Evolutionary conservation across 2,888 invertebrate species (phyloP).

Genomic region (Spisula solida): DNA sequence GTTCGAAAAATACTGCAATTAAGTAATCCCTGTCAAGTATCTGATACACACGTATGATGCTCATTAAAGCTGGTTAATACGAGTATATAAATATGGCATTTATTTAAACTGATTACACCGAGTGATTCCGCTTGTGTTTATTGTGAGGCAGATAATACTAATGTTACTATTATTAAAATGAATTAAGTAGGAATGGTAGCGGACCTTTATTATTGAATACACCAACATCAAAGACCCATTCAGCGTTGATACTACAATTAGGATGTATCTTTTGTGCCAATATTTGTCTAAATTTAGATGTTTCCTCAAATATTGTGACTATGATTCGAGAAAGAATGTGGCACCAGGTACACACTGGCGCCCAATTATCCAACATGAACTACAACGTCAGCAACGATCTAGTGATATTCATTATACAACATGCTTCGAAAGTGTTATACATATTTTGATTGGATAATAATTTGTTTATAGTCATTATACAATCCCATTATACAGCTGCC

Average conservation of each 20-base stretch:
- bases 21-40: neutral
- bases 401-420: neutral
- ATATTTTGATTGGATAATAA: neutral
- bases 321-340: neutral
- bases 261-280: neutral
- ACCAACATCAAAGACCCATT: neutral
- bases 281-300: neutral
- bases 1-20: no score
- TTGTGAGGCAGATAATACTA: neutral
- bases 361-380: neutral
- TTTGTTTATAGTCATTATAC: neutral
- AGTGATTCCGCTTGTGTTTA: neutral
- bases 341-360: neutral
- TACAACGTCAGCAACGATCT: neutral
- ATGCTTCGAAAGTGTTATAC: neutral
- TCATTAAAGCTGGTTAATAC: neutral
- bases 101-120: neutral
- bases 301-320: neutral
- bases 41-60: neutral
- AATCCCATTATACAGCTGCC: neutral
- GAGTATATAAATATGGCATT: neutral
- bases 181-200: neutral
- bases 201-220: neutral
- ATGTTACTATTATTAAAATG: neutral
- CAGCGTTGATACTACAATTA: neutral